Evolutionary conservation across 2,888 invertebrate genomes (phyloP).

Genomic region (Lydus trimaculatus): DNA sequence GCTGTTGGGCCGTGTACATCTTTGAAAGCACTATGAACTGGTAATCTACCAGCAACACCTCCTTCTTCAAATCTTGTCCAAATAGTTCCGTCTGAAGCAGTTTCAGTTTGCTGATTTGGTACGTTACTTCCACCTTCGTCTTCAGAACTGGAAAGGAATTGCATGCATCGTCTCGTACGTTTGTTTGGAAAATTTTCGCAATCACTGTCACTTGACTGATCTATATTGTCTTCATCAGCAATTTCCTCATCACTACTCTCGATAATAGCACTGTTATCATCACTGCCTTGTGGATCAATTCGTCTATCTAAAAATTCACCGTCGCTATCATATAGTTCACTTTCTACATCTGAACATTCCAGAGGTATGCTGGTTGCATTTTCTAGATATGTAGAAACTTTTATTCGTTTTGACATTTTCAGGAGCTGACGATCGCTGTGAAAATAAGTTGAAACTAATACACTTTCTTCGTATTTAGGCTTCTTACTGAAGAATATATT

Average conservation of each 20-base stretch:
- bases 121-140: slow-evolving; percentile 11
- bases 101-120: slow-evolving; percentile 18
- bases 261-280: slow-evolving; percentile 11
- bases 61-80: slow-evolving; percentile 27
- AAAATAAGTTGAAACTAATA: too few relatives aligned
- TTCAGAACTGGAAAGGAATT: slow-evolving; percentile 3
- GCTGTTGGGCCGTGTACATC: too few relatives aligned
- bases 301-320: slow-evolving; percentile 6
- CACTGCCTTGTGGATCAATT: neutral
- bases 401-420: neutral
- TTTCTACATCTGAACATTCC: slow-evolving; percentile 12
- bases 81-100: slow-evolving; percentile 29
- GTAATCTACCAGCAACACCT: slow-evolving; percentile 15
- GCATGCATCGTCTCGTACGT: neutral
- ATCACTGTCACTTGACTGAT: slow-evolving; percentile 15
- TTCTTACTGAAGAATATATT: too few relatives aligned
- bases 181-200: slow-evolving; percentile 16
- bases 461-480: too few relatives aligned
- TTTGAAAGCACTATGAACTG: slow-evolving; percentile 21
- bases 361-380: slow-evolving; percentile 6
- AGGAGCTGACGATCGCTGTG: neutral
- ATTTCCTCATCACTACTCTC: slow-evolving; percentile 7
- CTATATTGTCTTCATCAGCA: slow-evolving; percentile 4
- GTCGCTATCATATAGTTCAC: slow-evolving; percentile 15
- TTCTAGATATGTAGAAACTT: neutral